phyloP scores from a whole-genome alignment of 2,113 vertebrate species.

The Dipodomys ordii region DNA sequence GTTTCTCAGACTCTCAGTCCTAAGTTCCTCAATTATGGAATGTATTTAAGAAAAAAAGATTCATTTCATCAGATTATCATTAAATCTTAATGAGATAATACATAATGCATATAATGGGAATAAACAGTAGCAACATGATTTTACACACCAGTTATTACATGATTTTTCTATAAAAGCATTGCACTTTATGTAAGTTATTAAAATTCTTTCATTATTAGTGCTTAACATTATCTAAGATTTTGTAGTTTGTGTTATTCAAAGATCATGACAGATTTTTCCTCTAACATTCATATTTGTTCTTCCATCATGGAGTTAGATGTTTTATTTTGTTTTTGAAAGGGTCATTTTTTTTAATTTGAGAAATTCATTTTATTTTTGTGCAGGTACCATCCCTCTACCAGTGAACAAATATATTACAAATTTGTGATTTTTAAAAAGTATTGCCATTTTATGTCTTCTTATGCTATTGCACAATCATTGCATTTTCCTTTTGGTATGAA shows the following conservation, averaged over 20 bases:
- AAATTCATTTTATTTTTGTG: constrained; percentile 89
- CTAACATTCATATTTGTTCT: neutral
- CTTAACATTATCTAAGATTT: neutral
- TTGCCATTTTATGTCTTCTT: constrained; percentile 84
- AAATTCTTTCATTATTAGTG: neutral
- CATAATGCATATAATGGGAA: neutral
- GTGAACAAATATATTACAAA: constrained; percentile 90
- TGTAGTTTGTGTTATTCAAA: neutral
- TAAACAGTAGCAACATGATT: neutral
- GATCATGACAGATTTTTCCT: neutral
- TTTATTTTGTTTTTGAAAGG: neutral
- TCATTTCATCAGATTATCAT: neutral
- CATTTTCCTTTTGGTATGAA: constrained; percentile 72
- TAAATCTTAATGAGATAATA: constrained; percentile 22
- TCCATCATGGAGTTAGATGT: neutral
- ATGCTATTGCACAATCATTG: constrained; percentile 71
- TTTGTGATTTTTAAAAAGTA: constrained; percentile 89
- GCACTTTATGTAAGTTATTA: neutral
- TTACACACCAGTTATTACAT: neutral
- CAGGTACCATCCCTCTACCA: constrained; percentile 83
- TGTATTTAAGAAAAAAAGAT: neutral
- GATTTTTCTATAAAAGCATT: neutral
- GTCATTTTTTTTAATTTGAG: constrained; percentile 70
- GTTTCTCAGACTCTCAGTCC: neutral
- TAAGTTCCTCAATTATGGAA: neutral